Evolutionary conservation across 2,797 vertebrate genomes (phyloP), one percentile per base, ranked within the genome.

Genomic region (Betta splendens): DNA sequence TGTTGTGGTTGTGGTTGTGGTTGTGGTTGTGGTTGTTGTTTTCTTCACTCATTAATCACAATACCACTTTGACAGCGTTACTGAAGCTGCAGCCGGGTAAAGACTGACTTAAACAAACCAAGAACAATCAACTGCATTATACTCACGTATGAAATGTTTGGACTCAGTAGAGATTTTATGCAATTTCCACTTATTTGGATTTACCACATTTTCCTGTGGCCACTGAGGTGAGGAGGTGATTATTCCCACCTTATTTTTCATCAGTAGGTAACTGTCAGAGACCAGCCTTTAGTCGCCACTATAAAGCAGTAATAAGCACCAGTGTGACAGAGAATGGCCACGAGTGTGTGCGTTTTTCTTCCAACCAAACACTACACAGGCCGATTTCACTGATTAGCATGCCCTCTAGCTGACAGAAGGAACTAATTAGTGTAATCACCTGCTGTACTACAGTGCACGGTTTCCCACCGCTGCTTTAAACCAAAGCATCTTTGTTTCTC

Each of bases 361-460:
- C 39, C 69, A 77, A 43, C 51, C 40, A 51, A 80, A 74, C 68
- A 50, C 63, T 42, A 18, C 60, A 48, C 55, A 3, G 55, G 62
- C 64, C 48, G 53, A 71, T 85, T 85, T 64, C 66, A 45, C 81
- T 87, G 81, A 86, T 85, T 85, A 83, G 64, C 71, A 80, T 72
- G 65, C 80, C 65, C 84, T 64, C 85, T 68, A 74, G 71, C 81
- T 83, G 76, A 86, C 84, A 86, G 72, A 79, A 65, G 81, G 79
- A 85, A 78, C 77, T 84, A 81, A 87, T 89, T 86, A 87, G 72
- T 43, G 62, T 76, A 83, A 85, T 86, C 84, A 83, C 84, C 80
- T 77, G 79, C 78, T 74, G 69, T 65, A 81, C 46, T 71, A 36
- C 55, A 48, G 51, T 66, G 47, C 77, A 74, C 38, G 62, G 56